phyloP scores from a whole-genome alignment of 2,113 vertebrate genomes.

The Cichladusa arquata region DNA sequence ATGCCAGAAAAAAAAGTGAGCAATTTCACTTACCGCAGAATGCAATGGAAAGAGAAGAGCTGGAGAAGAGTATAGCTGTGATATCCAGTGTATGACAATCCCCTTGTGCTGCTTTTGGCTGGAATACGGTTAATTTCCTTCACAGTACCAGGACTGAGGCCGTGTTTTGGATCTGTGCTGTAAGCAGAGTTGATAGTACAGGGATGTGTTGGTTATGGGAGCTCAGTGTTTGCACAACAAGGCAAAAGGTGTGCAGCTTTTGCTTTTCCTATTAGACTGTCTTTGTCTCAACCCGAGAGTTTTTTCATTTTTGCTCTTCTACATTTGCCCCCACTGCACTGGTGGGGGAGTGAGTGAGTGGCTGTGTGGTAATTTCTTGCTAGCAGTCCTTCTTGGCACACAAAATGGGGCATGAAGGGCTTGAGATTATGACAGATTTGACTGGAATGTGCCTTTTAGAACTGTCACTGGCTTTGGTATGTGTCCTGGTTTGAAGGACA shows the following conservation, averaged over 20 bases:
- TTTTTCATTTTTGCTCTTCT: not conserved
- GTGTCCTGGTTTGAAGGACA: no score
- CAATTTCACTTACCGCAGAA: not conserved
- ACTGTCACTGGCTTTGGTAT: not conserved
- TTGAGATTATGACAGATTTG: not conserved
- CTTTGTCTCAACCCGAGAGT: not conserved
- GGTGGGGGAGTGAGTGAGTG: fast-evolving
- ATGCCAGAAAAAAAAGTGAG: not conserved
- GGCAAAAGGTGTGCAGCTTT: not conserved
- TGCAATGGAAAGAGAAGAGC: not conserved
- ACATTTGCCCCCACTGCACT: not conserved
- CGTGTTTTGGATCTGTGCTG: not conserved
- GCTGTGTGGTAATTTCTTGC: not conserved
- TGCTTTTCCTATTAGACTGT: not conserved
- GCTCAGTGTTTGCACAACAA: not conserved
- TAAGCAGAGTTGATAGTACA: not conserved
- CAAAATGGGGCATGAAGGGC: not conserved
- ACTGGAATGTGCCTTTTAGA: not conserved
- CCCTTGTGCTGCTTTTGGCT: not conserved
- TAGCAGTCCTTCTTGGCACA: not conserved
- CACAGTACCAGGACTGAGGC: no score
- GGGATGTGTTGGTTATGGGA: not conserved
- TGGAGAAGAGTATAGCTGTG: not conserved
- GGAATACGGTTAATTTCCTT: not conserved
- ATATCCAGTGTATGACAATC: not conserved